Evolutionary conservation across 2,888 invertebrate genomes (phyloP).

Genomic region (Drosophila setosimentum): DNA sequence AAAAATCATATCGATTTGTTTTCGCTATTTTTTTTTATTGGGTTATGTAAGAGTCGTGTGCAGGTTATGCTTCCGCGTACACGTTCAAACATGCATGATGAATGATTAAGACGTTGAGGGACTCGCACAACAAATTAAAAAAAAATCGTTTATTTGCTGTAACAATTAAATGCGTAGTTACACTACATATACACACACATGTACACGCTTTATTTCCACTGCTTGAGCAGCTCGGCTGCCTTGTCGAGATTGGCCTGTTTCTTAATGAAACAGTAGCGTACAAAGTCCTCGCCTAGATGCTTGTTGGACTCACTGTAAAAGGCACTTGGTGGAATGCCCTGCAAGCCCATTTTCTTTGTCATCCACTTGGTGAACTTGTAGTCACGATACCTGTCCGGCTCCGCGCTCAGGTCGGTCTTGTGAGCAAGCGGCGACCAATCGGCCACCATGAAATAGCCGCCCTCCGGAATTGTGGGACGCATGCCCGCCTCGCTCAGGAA

Average conservation of each 20-base stretch:
- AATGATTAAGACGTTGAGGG: neutral
- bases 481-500: slow-evolving; percentile 92
- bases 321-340: slow-evolving; percentile 97
- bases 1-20: slow-evolving; percentile 27
- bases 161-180: slow-evolving; percentile 18
- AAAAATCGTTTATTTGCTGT: slow-evolving; percentile 60
- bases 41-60: slow-evolving; percentile 52
- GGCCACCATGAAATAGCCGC: slow-evolving; percentile 98
- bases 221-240: slow-evolving; percentile 88
- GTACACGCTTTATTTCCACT: slow-evolving; percentile 85
- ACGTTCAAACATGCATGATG: slow-evolving; percentile 42
- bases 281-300: slow-evolving; percentile 92
- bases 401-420: slow-evolving; percentile 89
- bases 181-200: slow-evolving; percentile 8
- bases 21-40: slow-evolving; percentile 18
- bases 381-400: slow-evolving; percentile 91
- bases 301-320: slow-evolving; percentile 95
- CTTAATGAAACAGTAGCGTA: slow-evolving; percentile 98
- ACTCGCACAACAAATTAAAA: slow-evolving; percentile 11
- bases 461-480: slow-evolving; percentile 96
- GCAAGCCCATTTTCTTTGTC: slow-evolving; percentile 95
- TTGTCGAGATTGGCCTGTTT: slow-evolving; percentile 90
- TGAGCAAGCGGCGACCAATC: slow-evolving; percentile 93
- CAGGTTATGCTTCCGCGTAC: slow-evolving; percentile 54
- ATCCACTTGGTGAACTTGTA: slow-evolving; percentile 98